phyloP scores from a whole-genome alignment of 2,888 invertebrate genomes.

The Petrolisthes manimaculis region DNA sequence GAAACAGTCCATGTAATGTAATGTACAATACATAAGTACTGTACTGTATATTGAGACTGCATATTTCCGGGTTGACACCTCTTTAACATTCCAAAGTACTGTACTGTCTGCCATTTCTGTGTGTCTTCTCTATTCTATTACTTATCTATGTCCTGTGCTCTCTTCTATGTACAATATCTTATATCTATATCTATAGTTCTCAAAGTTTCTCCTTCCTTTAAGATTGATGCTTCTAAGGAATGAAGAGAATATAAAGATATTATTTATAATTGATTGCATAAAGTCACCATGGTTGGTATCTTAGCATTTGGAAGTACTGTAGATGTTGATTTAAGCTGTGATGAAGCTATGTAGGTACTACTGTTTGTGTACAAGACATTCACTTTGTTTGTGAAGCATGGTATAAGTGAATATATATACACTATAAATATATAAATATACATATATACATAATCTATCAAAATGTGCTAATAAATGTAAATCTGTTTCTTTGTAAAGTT shows the following conservation, averaged over 20 bases:
- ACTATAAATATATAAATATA: background rate
- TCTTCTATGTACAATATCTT: background rate
- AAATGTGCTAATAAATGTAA: background rate
- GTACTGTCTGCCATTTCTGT: background rate
- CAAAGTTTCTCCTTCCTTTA: background rate
- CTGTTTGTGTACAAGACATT: too few relatives aligned
- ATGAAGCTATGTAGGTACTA: too few relatives aligned
- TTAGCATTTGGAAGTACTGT: too few relatives aligned
- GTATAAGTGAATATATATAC: background rate
- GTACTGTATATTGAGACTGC: background rate
- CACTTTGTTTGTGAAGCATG: too few relatives aligned
- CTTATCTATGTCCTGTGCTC: too few relatives aligned
- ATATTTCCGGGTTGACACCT: background rate
- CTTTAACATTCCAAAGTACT: background rate
- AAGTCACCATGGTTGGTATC: too few relatives aligned
- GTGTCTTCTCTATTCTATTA: slow-evolving; percentile 1
- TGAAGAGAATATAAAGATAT: too few relatives aligned
- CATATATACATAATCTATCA: background rate
- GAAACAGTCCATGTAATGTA: background rate
- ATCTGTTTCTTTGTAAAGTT: slow-evolving; percentile 16
- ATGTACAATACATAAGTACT: background rate
- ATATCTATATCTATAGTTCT: slow-evolving; percentile 12
- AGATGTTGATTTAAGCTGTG: too few relatives aligned
- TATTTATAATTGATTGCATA: too few relatives aligned
- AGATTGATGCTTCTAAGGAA: too few relatives aligned